Conservation (phyloP, 2,888 invertebrate species). For the Philereme transversata region DNA sequence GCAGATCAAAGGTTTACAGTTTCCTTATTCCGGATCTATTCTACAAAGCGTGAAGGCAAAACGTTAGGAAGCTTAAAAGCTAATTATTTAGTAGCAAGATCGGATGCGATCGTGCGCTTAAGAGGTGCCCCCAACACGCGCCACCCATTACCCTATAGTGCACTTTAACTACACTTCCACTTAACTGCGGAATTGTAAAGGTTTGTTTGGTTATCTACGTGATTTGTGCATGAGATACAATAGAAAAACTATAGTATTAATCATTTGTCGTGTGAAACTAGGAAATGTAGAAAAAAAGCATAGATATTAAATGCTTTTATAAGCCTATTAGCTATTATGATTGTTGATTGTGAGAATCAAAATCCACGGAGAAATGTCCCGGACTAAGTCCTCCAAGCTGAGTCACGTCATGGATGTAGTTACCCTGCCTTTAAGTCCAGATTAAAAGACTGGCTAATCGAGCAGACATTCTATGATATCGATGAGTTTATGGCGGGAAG, state of each 20-base stretch:
- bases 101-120: conserved; percentile 21
- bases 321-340: too few species aligned
- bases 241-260: neutral
- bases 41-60: conserved; percentile 7
- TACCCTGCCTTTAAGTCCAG: too few species aligned
- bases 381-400: too few species aligned
- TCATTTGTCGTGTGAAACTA: neutral
- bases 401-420: too few species aligned
- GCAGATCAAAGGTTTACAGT: too few species aligned
- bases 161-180: conserved; percentile 21
- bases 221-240: neutral
- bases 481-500: too few species aligned
- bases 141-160: conserved; percentile 41
- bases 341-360: too few species aligned
- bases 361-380: too few species aligned
- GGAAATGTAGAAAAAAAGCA: neutral
- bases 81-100: conserved; percentile 32
- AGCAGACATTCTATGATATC: too few species aligned
- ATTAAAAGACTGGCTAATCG: too few species aligned
- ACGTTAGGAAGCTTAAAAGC: conserved; percentile 25
- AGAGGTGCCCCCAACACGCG: conserved; percentile 41
- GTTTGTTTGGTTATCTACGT: neutral
- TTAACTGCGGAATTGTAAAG: conserved; percentile 9
- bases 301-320: neutral
- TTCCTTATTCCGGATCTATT: neutral